Base-by-base conservation (phyloP, 2,797 vertebrate species). In the Bryconaethiops microstoma region DNA sequence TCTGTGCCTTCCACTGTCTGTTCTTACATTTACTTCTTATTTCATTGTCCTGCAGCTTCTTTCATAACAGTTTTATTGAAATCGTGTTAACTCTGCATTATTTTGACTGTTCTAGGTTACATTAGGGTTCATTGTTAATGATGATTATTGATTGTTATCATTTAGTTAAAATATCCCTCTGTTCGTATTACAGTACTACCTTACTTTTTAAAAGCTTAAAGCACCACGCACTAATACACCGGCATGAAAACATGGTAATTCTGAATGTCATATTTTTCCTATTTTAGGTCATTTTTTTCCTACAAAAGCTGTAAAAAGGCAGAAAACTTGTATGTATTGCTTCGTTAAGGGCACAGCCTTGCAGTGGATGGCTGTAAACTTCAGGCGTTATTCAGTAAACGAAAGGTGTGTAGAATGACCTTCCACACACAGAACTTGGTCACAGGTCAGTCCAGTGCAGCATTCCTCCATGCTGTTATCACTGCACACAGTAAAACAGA, bases 381-480 rank as follows among this genome's bases (percentile, higher is more conserved):
- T 89, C 82, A 88, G 77, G 76, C n/a, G 72, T 92, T 93, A 93
- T 90, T 94, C 88, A 90, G 91, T 91, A 92, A 93, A 88, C 77
- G 69, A 85, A 73, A 88, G 84, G 88, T 86, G 88, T 85, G 88
- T 90, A 77, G 86, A 82, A 85, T 91, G 93, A 95, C 93, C 94
- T 94, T 94, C 91, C 89, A 87, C 88, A 89, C 55, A 91, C 90
- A 89, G 77, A 35, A 82, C 57, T 57, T 80, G 81, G 82, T 83
- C 86, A 89, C 90, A 88, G 90, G 89, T 93, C 86, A 89, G 84
- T 76, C 88, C 82, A 60, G 85, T 90, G 87, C 91, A 91, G 91
- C 93, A 94, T 95, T 95, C 94, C 94, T 87, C 88, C 87, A 88
- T 83, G 88, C 90, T 93, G 93, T 94, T 92, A 93, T 94, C 94